A percentile compares a stretch with the other conserved stretches of the same genome.
Conservation (phyloP, 2,888 invertebrate species). For the Philonicus albiceps region DNA sequence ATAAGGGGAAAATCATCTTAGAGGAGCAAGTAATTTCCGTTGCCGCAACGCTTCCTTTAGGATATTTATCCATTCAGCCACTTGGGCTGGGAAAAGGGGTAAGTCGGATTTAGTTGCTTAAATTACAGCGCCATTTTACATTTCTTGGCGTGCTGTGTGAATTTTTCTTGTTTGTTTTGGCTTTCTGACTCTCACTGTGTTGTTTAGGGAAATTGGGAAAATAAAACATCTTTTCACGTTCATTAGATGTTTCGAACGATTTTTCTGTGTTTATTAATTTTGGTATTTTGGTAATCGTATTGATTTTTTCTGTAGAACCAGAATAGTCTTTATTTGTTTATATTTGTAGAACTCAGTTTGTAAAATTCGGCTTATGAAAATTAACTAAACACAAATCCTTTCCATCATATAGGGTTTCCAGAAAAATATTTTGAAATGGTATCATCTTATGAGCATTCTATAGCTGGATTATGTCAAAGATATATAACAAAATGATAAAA, state of each 20-base stretch:
- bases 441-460: background rate
- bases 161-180: background rate
- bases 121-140: background rate
- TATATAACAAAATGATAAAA: background rate
- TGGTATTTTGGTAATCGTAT: background rate
- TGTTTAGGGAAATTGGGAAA: background rate
- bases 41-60: constrained; percentile 85
- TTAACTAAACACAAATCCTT: too few relatives aligned
- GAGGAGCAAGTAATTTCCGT: constrained; percentile 86
- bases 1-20: constrained; percentile 83
- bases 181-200: background rate
- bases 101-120: constrained; percentile 58
- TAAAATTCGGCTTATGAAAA: too few relatives aligned
- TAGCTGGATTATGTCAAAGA: background rate
- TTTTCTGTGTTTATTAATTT: background rate
- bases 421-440: too few relatives aligned
- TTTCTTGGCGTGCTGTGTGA: background rate
- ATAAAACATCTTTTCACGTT: background rate
- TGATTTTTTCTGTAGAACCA: background rate
- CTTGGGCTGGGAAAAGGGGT: constrained; percentile 92
- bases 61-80: constrained; percentile 89
- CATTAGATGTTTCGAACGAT: background rate
- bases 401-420: too few relatives aligned
- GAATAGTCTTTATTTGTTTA: background rate
- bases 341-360: too few relatives aligned